phyloP scores from a whole-genome alignment of 2,888 invertebrate genomes.

The Coelinius sp. region DNA sequence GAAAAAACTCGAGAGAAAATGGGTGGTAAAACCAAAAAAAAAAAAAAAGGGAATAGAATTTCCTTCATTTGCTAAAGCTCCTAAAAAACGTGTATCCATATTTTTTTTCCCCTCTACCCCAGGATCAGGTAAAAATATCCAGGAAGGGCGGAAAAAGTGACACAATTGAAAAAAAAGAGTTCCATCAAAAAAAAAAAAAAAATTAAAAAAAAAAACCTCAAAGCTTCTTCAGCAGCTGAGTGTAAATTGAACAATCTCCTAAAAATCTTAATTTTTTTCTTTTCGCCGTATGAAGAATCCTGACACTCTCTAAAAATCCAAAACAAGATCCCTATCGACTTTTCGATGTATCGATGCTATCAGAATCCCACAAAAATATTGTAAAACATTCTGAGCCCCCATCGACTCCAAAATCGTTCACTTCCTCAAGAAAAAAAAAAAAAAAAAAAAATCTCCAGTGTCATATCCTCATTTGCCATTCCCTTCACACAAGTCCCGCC shows the following conservation, averaged over 20 bases:
- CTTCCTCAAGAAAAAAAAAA: constrained; percentile 25
- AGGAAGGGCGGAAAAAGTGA: neutral
- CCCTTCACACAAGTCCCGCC: constrained; percentile 26
- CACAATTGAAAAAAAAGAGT: constrained; percentile 18
- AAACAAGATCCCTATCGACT: constrained; percentile 2
- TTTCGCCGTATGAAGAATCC: neutral
- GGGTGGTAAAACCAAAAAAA: neutral
- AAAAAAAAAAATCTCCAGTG: constrained; percentile 1
- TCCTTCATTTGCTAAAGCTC: constrained; percentile 6
- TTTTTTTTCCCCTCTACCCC: neutral
- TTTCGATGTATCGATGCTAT: constrained; percentile 22
- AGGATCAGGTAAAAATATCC: constrained; percentile 23
- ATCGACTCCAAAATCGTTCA: constrained; percentile 23
- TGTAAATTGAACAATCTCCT: constrained; percentile 28
- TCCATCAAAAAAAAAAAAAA: constrained; percentile 1
- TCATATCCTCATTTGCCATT: constrained; percentile 35
- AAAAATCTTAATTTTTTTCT: constrained; percentile 31
- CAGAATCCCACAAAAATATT: neutral
- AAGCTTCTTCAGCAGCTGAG: constrained; percentile 33
- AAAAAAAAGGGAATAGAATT: constrained; percentile 13
- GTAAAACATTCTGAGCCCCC: neutral
- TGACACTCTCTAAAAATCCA: constrained; percentile 5
- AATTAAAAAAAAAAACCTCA: constrained; percentile 8
- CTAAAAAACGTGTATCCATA: neutral
- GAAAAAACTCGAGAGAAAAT: constrained; percentile 7